Percentiles rank a stretch among this genome's conserved stretches.
phyloP scores from a whole-genome alignment of 2,888 invertebrate genomes.

The Mystacides longicornis region DNA sequence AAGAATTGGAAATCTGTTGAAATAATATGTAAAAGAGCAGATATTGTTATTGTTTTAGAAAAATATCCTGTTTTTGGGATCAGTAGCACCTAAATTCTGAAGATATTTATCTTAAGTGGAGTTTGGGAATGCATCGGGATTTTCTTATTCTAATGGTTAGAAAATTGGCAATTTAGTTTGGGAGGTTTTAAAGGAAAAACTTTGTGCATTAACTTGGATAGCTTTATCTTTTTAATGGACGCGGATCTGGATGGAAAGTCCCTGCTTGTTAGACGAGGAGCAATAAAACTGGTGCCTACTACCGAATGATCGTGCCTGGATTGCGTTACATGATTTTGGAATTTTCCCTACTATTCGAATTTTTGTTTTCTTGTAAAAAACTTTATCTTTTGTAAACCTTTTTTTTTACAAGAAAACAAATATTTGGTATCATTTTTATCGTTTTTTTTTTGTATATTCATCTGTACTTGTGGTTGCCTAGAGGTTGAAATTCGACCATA shows the following conservation, averaged over 20 bases:
- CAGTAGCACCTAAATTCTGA: no score
- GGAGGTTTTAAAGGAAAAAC: neutral
- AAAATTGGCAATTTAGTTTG: slow-evolving; percentile 1
- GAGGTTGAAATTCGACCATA: no score
- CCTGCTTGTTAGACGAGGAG: neutral
- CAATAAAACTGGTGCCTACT: no score
- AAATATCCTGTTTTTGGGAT: no score
- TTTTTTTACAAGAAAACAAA: neutral
- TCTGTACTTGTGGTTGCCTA: no score
- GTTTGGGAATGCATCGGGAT: neutral
- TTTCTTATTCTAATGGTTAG: neutral
- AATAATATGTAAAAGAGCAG: no score
- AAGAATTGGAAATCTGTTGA: no score
- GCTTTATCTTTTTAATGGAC: neutral
- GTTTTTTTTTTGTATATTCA: no score
- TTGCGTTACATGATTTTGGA: no score
- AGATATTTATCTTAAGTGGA: neutral
- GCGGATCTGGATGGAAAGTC: neutral
- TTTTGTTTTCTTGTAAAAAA: neutral
- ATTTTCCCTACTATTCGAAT: no score
- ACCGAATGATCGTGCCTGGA: no score
- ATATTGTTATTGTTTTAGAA: no score
- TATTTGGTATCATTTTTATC: neutral
- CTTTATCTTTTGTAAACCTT: neutral
- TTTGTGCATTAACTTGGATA: slow-evolving; percentile 1